Conservation (phyloP, 2,888 invertebrate species). For the Chrysina gloriosa region DNA sequence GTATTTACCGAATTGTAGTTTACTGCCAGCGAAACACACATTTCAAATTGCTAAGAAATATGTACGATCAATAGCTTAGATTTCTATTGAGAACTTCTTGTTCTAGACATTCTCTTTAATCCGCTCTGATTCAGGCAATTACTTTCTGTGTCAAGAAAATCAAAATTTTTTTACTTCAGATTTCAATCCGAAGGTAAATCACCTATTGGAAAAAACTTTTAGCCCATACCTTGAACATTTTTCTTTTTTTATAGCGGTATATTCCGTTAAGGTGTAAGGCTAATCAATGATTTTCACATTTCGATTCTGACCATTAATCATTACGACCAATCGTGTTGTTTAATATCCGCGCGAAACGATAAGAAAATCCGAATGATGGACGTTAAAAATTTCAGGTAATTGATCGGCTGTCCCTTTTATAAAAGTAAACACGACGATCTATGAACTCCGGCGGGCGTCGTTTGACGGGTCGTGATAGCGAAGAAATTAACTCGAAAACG, state of each 20-base stretch:
- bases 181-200: too few species aligned
- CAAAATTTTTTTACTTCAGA: too few species aligned
- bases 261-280: not conserved
- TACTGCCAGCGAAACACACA: too few species aligned
- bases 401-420: conserved; percentile 3
- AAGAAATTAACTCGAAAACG: conserved; percentile 22
- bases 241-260: conserved; percentile 4
- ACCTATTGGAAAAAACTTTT: too few species aligned
- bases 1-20: too few species aligned
- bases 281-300: conserved; percentile 8
- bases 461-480: conserved; percentile 5
- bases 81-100: too few species aligned
- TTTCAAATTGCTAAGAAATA: too few species aligned
- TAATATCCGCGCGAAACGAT: not conserved
- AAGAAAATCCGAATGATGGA: not conserved
- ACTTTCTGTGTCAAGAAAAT: too few species aligned
- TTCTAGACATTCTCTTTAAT: too few species aligned
- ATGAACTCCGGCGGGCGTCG: not conserved
- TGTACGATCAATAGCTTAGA: too few species aligned
- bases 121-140: too few species aligned
- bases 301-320: not conserved
- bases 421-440: conserved; percentile 2
- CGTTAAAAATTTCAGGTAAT: conserved; percentile 12
- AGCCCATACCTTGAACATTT: too few species aligned
- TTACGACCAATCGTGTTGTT: not conserved